phyloP scores from a whole-genome alignment of 2,113 vertebrate species.

The Elachura formosa region DNA sequence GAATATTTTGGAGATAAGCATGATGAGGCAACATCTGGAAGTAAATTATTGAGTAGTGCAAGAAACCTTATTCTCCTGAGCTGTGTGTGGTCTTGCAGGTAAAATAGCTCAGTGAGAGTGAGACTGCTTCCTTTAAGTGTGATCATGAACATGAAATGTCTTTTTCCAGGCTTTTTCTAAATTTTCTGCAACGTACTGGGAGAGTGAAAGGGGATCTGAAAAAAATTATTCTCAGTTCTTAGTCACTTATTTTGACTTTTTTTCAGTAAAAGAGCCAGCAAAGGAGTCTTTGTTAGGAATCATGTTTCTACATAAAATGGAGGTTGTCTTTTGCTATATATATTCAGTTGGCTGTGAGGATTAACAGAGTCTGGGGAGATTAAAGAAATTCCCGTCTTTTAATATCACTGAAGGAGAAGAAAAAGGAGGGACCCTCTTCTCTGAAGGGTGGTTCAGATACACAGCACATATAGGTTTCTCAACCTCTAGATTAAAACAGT shows the following conservation, averaged over 20 bases:
- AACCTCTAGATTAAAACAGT: neutral
- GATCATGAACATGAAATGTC: neutral
- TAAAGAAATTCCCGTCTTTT: neutral
- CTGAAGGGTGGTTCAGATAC: neutral
- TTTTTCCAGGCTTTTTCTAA: neutral
- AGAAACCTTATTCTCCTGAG: neutral
- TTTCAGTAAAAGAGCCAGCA: neutral
- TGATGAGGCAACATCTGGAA: fast-evolving
- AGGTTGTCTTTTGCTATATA: neutral
- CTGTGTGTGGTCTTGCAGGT: neutral
- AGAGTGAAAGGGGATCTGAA: neutral
- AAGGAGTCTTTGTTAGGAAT: neutral
- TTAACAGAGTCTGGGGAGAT: neutral
- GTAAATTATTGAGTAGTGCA: neutral
- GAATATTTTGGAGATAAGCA: neutral
- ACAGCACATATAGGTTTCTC: neutral
- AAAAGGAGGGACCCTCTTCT: neutral
- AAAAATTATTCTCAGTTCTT: neutral
- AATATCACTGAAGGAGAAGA: neutral
- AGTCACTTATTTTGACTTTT: neutral
- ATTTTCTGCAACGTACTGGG: neutral
- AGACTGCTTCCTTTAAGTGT: neutral
- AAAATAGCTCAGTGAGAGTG: neutral
- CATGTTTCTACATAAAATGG: neutral
- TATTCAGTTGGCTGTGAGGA: neutral